A percentile compares a stretch with the other conserved stretches of the same genome.
These are phyloP conservation scores for Entelurus aequoreus DNA, from an alignment of 2,113 vertebrate species.

Conservation along the genomic window DNA sequence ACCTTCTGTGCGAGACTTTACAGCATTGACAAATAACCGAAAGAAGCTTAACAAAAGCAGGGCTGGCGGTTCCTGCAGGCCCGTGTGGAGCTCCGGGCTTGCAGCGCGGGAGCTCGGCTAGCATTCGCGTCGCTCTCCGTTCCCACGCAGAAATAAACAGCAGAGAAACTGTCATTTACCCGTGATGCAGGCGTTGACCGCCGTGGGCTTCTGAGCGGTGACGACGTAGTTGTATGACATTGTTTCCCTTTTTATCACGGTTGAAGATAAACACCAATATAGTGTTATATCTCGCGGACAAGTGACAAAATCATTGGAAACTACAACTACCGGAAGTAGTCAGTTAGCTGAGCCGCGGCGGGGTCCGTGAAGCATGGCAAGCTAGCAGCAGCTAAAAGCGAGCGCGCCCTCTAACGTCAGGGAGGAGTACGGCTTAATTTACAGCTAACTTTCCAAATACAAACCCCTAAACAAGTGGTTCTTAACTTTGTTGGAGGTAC, in stretches of 20 bases:
- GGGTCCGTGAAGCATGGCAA: neutral
- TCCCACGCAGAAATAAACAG: neutral
- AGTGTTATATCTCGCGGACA: conserved; percentile 52
- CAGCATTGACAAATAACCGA: conserved; percentile 1
- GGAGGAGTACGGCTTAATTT: conserved; percentile 7
- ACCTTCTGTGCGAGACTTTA: neutral
- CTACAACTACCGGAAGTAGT: conserved; percentile 52
- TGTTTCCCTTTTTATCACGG: conserved; percentile 42
- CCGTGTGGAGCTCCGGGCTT: conserved; percentile 11
- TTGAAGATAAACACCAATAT: conserved; percentile 56
- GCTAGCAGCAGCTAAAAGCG: neutral
- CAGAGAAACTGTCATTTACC: conserved; percentile 67
- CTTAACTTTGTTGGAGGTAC: too few species aligned
- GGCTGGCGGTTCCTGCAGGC: conserved; percentile 35
- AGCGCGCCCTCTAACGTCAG: conserved; percentile 25
- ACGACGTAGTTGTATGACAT: conserved; percentile 99
- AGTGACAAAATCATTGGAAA: conserved; percentile 63
- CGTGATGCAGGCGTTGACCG: conserved; percentile 93
- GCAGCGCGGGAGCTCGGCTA: conserved; percentile 57
- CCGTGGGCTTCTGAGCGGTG: conserved; percentile 94
- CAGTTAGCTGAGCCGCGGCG: conserved; percentile 10
- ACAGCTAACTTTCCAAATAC: too few species aligned
- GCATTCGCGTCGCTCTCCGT: conserved; percentile 16
- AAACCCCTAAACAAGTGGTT: too few species aligned
- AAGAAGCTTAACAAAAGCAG: conserved; percentile 1